Conservation (phyloP, 2,797 vertebrate species). For the Picus viridis region DNA sequence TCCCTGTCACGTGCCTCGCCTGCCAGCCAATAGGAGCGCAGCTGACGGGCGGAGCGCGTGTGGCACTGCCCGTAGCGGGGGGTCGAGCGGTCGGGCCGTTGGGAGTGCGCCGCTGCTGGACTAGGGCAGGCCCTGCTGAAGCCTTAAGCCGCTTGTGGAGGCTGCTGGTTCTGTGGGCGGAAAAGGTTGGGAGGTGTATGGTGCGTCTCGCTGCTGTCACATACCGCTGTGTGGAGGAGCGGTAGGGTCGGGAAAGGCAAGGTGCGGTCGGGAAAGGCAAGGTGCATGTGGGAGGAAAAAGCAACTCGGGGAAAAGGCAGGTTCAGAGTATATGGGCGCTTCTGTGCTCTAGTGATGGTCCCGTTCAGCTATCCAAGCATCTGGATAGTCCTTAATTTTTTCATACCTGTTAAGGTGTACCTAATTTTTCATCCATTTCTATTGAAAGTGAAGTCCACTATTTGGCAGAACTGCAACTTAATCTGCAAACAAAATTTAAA, state of each 20-base stretch:
- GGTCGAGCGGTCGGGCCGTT: background rate
- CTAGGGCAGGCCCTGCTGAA: no score
- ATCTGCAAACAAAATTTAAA: accelerated
- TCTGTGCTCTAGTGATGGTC: background rate
- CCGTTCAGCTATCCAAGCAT: accelerated
- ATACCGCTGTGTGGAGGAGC: accelerated
- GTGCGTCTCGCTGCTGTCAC: accelerated
- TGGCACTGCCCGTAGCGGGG: background rate
- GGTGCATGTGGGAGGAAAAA: accelerated
- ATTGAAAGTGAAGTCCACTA: background rate
- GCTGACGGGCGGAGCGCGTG: accelerated
- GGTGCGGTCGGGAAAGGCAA: accelerated
- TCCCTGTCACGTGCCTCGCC: background rate
- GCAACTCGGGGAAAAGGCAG: accelerated
- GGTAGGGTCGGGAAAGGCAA: accelerated
- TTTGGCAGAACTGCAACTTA: no score
- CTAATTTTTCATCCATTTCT: background rate
- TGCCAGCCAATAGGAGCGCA: constrained; percentile 32
- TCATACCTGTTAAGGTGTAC: no score
- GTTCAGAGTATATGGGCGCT: accelerated
- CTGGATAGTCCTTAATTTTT: background rate
- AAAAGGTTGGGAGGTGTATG: accelerated
- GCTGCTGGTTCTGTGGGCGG: accelerated
- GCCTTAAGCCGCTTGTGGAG: no score
- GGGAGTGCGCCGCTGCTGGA: background rate